These are phyloP conservation scores for Boloria euphrosyne DNA, from an alignment of 2,888 invertebrate species.

Conservation along the genomic window DNA sequence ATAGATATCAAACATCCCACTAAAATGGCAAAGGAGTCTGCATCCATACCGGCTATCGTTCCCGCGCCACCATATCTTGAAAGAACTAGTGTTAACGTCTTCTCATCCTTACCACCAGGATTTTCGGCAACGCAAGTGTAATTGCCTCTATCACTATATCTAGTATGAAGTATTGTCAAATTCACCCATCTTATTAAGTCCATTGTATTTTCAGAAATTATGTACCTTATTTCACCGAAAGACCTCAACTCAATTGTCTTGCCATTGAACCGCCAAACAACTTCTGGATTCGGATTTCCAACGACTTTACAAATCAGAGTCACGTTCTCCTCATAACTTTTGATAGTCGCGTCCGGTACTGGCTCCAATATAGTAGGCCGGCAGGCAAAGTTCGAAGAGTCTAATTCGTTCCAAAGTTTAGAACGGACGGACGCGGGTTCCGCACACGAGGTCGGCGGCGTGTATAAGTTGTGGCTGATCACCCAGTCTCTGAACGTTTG, in stretches of 20 bases:
- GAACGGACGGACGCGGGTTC: slow-evolving; percentile 86
- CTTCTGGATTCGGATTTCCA: slow-evolving; percentile 89
- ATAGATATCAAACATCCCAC: slow-evolving; percentile 74
- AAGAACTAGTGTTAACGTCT: slow-evolving; percentile 86
- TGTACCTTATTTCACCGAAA: slow-evolving; percentile 77
- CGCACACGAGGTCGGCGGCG: slow-evolving; percentile 88
- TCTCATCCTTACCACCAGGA: slow-evolving; percentile 90
- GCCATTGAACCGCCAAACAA: slow-evolving; percentile 88
- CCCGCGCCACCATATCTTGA: slow-evolving; percentile 73
- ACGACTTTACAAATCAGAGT: slow-evolving; percentile 89
- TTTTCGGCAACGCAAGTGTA: slow-evolving; percentile 92
- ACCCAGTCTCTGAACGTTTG: slow-evolving; percentile 90
- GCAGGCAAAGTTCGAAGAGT: slow-evolving; percentile 90
- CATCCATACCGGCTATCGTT: slow-evolving; percentile 72
- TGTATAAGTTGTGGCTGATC: slow-evolving; percentile 87
- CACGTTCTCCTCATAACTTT: slow-evolving; percentile 86
- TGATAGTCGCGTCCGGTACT: slow-evolving; percentile 81
- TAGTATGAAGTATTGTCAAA: slow-evolving; percentile 85
- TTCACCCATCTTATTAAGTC: slow-evolving; percentile 84
- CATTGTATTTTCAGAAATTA: slow-evolving; percentile 69
- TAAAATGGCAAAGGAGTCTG: slow-evolving; percentile 79
- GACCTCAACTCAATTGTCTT: slow-evolving; percentile 80
- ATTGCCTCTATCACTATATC: slow-evolving; percentile 86
- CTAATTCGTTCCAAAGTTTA: slow-evolving; percentile 88
- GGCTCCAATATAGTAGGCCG: slow-evolving; percentile 88